These are phyloP conservation scores for Squalus acanthias DNA, from an alignment of 2,797 vertebrate species.

Conservation along the genomic window DNA sequence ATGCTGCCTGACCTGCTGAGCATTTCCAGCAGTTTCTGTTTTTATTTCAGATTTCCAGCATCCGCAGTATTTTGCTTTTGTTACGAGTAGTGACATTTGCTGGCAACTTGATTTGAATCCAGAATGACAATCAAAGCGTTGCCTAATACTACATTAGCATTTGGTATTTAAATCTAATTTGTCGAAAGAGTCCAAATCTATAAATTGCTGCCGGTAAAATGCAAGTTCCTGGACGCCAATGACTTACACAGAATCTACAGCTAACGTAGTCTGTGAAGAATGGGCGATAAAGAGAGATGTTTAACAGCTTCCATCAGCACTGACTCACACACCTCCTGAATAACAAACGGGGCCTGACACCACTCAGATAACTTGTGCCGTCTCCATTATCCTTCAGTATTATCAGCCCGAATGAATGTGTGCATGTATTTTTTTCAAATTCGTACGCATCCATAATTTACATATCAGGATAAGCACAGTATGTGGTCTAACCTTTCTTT, in stretches of 20 bases:
- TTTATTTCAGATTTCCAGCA: too few species aligned
- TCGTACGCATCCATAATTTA: conserved; percentile 30
- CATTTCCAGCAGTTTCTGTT: too few species aligned
- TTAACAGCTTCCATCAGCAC: neutral
- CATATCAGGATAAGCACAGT: conserved; percentile 36
- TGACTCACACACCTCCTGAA: conserved; percentile 20
- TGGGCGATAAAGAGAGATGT: neutral
- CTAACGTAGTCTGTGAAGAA: neutral
- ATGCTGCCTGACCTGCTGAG: too few species aligned
- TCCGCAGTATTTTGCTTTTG: too few species aligned
- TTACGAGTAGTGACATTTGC: neutral
- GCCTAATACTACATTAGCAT: neutral
- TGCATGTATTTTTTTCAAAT: conserved; percentile 28
- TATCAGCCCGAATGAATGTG: conserved; percentile 27
- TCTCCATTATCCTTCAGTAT: conserved; percentile 32
- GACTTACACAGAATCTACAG: neutral
- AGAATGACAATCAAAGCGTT: neutral
- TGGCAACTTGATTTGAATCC: neutral
- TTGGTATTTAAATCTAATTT: neutral
- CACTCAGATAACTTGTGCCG: conserved; percentile 19
- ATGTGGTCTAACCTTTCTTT: conserved; percentile 36
- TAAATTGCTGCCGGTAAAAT: neutral
- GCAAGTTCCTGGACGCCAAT: neutral
- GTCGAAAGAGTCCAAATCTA: neutral
- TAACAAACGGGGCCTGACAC: neutral